These are phyloP conservation scores for Lineus longissimus DNA, from an alignment of 1,140 invertebrate species.

Conservation along the genomic window DNA sequence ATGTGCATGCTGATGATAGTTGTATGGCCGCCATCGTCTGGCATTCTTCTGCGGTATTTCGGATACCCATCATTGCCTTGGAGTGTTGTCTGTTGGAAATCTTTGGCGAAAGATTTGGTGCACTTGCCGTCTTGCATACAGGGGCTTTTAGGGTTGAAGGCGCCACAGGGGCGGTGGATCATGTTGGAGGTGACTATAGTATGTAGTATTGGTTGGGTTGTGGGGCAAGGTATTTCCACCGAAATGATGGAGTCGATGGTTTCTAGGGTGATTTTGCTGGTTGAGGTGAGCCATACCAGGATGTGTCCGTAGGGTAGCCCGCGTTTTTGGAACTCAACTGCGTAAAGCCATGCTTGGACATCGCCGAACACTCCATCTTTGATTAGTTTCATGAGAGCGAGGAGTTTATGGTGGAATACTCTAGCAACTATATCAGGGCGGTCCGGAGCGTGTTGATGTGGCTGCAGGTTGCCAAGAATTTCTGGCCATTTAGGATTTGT, in stretches of 20 bases:
- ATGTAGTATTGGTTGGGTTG: too few species aligned
- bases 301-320: slow-evolving; percentile 58
- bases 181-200: too few species aligned
- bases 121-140: neutral
- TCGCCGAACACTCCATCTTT: too few species aligned
- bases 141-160: too few species aligned
- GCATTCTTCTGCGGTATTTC: neutral
- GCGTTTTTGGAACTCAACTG: slow-evolving; percentile 58
- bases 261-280: too few species aligned
- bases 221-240: too few species aligned
- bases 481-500: slow-evolving; percentile 58
- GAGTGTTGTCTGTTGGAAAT: neutral
- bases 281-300: slow-evolving; percentile 45
- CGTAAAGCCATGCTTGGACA: too few species aligned
- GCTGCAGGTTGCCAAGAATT: slow-evolving; percentile 50
- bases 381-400: too few species aligned
- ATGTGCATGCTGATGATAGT: neutral
- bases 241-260: too few species aligned
- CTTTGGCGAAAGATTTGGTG: neutral
- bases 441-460: slow-evolving; percentile 48
- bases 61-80: neutral
- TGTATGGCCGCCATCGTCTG: neutral
- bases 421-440: slow-evolving; percentile 29
- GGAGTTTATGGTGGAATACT: slow-evolving; percentile 50
- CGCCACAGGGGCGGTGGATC: too few species aligned